Base-by-base conservation (phyloP, 2,113 vertebrate genomes). In the Epinephelus fuscoguttatus region DNA sequence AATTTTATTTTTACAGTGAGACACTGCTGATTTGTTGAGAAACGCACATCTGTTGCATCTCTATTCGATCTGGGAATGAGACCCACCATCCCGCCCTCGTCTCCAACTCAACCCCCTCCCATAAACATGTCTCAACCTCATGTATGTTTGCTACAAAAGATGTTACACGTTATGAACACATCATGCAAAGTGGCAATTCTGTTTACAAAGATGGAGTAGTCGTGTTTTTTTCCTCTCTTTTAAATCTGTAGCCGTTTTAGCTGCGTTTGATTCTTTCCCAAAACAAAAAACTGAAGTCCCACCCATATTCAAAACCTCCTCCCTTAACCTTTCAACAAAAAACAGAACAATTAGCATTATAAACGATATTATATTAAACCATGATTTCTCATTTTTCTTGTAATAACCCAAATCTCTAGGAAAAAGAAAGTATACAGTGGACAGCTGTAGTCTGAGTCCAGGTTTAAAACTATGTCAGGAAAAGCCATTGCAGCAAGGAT, bases 101-200 rank as follows among this genome's bases (percentile, higher is more conserved):
- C 70, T 49, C 67, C 27, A 55, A 0, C 75, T 75, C 80, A 80
- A 15, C 80, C 33, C 73, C 77, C 79, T 68, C 85, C 80, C 83
- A 70, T 47, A 73, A 88, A 88, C 89, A 84, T 27, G 17, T 79
- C 85, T 91, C 61, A 2, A 64, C 76, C 90, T 87, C 82, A 86
- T 80, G 86, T 90, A 89, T 67, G 87, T 91, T 89, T 92, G 87
- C 94, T 95, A 95, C 94, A 95, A 95, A 95, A 95, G 88, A 94
- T 92, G 84, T 92, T 91, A 93, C 91, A 95, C 84, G 67, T 91
- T 94, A 93, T 93, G 89, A 95, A 95, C 93, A 94, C 84, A 80
- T 96, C 95, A 96, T 96, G 95, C 95, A 95, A 95, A 94, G 94
- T 95, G 94, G 92, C 92, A 91, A 86, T 66, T 95, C 91, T 84